Percentiles rank a stretch among this genome's conserved stretches.
Evolutionary conservation across 2,888 invertebrate genomes (phyloP).

Genomic region (Drosophila sordidula): DNA sequence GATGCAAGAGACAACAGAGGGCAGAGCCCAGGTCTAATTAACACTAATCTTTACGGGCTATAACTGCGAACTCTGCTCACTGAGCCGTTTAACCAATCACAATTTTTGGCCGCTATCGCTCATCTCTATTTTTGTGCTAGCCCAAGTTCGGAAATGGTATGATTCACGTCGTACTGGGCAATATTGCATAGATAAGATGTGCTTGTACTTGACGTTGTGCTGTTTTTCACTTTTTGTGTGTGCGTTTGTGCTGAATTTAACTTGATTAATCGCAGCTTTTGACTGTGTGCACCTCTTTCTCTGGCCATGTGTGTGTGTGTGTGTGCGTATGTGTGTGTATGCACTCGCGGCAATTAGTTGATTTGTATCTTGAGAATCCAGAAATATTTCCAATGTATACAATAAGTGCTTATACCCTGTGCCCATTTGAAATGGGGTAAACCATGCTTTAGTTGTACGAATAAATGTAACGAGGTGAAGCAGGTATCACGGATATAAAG

Average conservation of each 20-base stretch:
- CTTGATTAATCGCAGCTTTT: slow-evolving; percentile 41
- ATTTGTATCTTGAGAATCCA: slow-evolving; percentile 17
- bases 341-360: slow-evolving; percentile 7
- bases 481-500: background rate
- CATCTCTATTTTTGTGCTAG: slow-evolving; percentile 42
- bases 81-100: slow-evolving; percentile 21
- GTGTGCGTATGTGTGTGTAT: no score
- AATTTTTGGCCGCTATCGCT: slow-evolving; percentile 4
- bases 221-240: slow-evolving; percentile 4
- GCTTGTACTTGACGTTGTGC: slow-evolving; percentile 21
- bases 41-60: background rate
- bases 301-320: slow-evolving; percentile 4
- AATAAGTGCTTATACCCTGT: slow-evolving; percentile 6
- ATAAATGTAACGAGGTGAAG: background rate
- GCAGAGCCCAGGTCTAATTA: background rate
- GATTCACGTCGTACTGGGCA: slow-evolving; percentile 42
- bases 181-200: slow-evolving; percentile 71
- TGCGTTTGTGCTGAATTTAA: slow-evolving; percentile 22
- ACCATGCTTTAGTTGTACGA: background rate
- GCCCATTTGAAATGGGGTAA: background rate
- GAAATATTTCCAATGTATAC: slow-evolving; percentile 22
- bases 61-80: background rate
- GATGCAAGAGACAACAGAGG: background rate
- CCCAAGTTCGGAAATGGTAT: slow-evolving; percentile 42
- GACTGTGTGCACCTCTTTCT: slow-evolving; percentile 7